Base-by-base conservation (phyloP, 2,113 vertebrate genomes). In the Tauraco erythrolophus region DNA sequence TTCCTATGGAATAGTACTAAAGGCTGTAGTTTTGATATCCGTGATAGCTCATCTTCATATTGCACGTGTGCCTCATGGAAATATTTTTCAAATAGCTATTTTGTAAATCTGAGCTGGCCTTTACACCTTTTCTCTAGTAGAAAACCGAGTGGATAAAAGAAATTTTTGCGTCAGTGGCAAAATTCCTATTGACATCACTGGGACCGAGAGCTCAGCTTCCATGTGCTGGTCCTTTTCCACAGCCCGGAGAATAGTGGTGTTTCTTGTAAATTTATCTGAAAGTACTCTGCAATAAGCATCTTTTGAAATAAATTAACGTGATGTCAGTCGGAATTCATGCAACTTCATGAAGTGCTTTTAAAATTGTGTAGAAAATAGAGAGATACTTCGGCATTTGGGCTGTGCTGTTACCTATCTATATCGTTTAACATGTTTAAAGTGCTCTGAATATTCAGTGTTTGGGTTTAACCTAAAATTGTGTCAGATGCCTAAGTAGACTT, bases 381-480 rank as follows among this genome's bases (percentile, higher is more conserved):
- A 94, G 74, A 70, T 92, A n/a, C 48, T 92, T 88, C 66, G 58
- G 41, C 74, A 69, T 87, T 88, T 76, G 74, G 53, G 60, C 54
- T 89, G 41, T 90, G 84, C 60, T 96, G 18, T 93, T 88, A 30
- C 46, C 61, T 89, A 21, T 89, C 54, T 86, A 7, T 89, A 37
- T 94, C 70, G 89, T 84, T 94, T 54, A 81, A 78, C 71, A 68
- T 84, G 69, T 77, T 94, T 84, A 35, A 95, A 90, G 54, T 92
- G 84, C 83, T 97, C 86, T 84, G 94, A 93, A 72, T 96, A 95
- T 84, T 89, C 94, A 90, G 66, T 97, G 94, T 96, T 97, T 93
- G 91, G 33, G 25, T 93, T 92, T 95, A 96, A 84, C 84, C 48
- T 94, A 30, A 84, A 92, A 54, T 77, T 65, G 60, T 89, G 30